phyloP scores from a whole-genome alignment of 2,797 vertebrate genomes.

The Telmatherina bonti region DNA sequence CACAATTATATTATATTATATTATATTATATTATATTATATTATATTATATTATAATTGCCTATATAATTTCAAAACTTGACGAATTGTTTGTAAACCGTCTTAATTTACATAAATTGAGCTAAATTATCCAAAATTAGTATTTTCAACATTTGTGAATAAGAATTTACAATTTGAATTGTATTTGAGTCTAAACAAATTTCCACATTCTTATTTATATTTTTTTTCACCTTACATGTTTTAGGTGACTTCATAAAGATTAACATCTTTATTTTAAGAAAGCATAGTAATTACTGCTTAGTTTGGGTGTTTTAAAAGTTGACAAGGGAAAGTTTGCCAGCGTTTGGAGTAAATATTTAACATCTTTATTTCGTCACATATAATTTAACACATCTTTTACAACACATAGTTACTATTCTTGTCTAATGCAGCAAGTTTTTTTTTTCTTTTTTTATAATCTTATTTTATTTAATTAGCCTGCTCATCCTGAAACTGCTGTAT shows the following conservation, averaged over 20 bases:
- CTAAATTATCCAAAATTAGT: slow-evolving; percentile 30
- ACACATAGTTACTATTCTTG: slow-evolving; percentile 7
- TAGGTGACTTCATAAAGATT: slow-evolving; percentile 30
- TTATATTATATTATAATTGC: slow-evolving; percentile 22
- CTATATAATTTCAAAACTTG: neutral
- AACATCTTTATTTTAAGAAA: slow-evolving; percentile 38
- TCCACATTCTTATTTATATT: slow-evolving; percentile 17
- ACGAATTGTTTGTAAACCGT: neutral
- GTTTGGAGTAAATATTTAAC: slow-evolving; percentile 23
- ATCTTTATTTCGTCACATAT: slow-evolving; percentile 26
- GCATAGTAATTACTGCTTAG: slow-evolving; percentile 39
- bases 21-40: slow-evolving; percentile 45
- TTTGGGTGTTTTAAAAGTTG: slow-evolving; percentile 25
- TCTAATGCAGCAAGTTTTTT: slow-evolving; percentile 26
- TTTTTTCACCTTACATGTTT: slow-evolving; percentile 21
- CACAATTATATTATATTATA: slow-evolving; percentile 50
- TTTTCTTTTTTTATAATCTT: no score
- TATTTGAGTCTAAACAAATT: slow-evolving; percentile 31
- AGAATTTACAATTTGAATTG: slow-evolving; percentile 72
- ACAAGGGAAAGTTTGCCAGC: slow-evolving; percentile 19
- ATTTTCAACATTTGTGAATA: slow-evolving; percentile 78
- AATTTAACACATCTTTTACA: slow-evolving; percentile 10
- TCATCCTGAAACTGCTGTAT: slow-evolving; percentile 21
- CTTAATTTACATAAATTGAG: slow-evolving; percentile 10
- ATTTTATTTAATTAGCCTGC: slow-evolving; percentile 25